phyloP scores from a whole-genome alignment of 2,797 vertebrate genomes.

The Kryptopterus vitreolus region DNA sequence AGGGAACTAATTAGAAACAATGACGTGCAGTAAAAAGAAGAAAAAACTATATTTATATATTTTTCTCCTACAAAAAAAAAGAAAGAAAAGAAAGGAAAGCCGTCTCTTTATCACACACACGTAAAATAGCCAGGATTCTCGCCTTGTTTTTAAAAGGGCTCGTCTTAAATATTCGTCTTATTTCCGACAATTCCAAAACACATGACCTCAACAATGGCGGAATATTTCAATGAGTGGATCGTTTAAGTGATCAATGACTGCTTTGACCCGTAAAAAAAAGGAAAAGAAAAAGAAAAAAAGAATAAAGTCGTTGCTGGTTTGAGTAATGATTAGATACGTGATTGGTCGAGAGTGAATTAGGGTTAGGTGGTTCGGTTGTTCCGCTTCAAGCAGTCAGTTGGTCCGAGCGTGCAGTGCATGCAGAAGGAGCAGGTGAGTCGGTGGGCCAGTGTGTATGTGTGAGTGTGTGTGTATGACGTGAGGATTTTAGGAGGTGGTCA shows the following conservation, averaged over 20 bases:
- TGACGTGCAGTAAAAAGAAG: background rate
- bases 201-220: constrained; percentile 1
- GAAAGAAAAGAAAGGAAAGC: background rate
- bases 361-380: constrained; percentile 67
- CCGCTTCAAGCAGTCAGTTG: constrained; percentile 78
- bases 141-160: too few species aligned
- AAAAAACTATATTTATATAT: background rate
- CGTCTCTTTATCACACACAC: background rate
- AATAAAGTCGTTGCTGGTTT: constrained; percentile 19
- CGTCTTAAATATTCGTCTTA: background rate
- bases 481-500: constrained; percentile 94
- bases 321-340: constrained; percentile 25
- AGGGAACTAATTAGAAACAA: background rate
- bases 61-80: too few species aligned
- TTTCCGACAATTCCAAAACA: constrained; percentile 13
- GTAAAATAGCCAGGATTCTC: background rate
- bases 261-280: constrained; percentile 12
- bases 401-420: constrained; percentile 79
- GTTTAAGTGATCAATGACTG: constrained; percentile 14
- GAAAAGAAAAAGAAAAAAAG: too few species aligned
- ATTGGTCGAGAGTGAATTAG: constrained; percentile 33
- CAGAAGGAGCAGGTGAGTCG: constrained; percentile 74
- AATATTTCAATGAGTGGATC: constrained; percentile 17
- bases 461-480: constrained; percentile 91
- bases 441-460: constrained; percentile 72